Evolutionary conservation across 2,888 invertebrate species (phyloP).

Genomic region (Acleris cristana): DNA sequence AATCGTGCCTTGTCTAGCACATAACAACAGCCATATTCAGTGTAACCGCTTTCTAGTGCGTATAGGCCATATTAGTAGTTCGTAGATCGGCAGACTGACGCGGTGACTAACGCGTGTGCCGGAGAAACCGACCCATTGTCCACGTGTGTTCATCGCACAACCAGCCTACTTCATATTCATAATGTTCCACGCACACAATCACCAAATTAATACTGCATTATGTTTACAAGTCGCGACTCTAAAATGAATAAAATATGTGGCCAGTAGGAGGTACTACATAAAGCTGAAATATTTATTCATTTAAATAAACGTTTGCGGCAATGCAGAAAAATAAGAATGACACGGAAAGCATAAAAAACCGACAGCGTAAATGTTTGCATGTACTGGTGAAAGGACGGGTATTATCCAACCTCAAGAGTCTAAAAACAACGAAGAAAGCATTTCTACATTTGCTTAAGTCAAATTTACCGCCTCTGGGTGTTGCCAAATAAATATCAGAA

Average conservation of each 20-base stretch:
- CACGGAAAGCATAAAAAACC: background rate
- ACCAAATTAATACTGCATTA: conserved; percentile 21
- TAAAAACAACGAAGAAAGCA: no score
- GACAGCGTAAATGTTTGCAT: background rate
- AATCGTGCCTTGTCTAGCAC: conserved; percentile 17
- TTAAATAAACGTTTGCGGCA: background rate
- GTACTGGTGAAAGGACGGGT: no score
- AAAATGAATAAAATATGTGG: conserved; percentile 19
- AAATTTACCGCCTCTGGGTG: no score
- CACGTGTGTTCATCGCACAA: conserved; percentile 8
- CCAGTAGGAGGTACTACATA: background rate
- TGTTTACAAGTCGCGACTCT: conserved; percentile 26
- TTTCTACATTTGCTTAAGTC: no score
- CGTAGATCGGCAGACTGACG: conserved; percentile 3
- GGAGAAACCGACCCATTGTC: conserved; percentile 25
- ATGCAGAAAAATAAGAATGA: background rate
- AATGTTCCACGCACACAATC: conserved; percentile 23
- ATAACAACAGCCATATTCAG: conserved; percentile 34
- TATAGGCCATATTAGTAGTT: conserved; percentile 7
- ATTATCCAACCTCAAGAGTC: no score
- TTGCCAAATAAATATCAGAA: no score
- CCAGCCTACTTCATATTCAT: conserved; percentile 32
- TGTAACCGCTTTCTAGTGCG: conserved; percentile 36
- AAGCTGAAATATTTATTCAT: conserved; percentile 6
- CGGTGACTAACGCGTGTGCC: conserved; percentile 25